These are phyloP conservation scores for Gasterosteus aculeatus DNA, from an alignment of 2,113 vertebrate species.

Conservation along the genomic window DNA sequence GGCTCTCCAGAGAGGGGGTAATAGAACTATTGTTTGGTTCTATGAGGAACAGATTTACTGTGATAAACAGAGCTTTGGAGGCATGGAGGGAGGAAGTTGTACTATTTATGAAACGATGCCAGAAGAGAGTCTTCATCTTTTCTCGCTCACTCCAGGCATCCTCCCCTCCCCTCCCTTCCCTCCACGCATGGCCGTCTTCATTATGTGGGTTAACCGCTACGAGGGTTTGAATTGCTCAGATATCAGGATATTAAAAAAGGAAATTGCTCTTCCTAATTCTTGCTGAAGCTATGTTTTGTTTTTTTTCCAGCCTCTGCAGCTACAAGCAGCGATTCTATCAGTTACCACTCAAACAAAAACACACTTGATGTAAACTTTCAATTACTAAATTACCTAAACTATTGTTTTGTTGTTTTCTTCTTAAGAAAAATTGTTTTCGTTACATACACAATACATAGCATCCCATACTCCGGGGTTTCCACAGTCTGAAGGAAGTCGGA, in stretches of 20 bases:
- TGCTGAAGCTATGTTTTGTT: background rate
- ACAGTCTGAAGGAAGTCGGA: constrained; percentile 23
- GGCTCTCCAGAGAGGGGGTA: constrained; percentile 4
- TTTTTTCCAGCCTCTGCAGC: background rate
- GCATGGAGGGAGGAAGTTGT: background rate
- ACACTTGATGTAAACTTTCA: no score
- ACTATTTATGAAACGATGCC: background rate
- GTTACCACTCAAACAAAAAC: background rate
- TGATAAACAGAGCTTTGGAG: background rate
- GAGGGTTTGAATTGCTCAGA: background rate
- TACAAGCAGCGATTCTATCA: background rate
- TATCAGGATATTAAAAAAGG: background rate
- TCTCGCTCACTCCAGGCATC: constrained; percentile 8
- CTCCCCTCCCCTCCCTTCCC: background rate
- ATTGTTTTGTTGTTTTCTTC: background rate
- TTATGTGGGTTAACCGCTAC: background rate
- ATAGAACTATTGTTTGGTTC: constrained; percentile 16
- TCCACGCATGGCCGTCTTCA: background rate
- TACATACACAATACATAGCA: background rate
- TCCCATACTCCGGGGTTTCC: background rate
- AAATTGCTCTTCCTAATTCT: background rate
- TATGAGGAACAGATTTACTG: background rate
- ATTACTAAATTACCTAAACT: background rate
- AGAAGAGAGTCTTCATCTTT: constrained; percentile 2
- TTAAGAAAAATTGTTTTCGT: background rate